Evolutionary conservation across 2,888 invertebrate species (phyloP).

Genomic region (Plagodis dolabraria): DNA sequence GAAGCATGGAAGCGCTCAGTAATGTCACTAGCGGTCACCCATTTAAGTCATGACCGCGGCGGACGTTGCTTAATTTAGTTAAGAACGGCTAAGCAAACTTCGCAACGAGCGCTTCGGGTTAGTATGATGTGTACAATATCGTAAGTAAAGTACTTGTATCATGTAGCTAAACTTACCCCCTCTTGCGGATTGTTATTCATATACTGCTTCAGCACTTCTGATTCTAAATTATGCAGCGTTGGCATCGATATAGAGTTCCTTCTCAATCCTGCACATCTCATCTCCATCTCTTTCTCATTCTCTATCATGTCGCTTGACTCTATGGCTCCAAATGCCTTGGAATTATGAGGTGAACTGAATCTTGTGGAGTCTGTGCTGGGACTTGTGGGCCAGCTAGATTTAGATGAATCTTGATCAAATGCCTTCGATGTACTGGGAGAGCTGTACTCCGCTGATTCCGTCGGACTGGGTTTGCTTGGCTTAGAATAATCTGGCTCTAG

Average conservation of each 20-base stretch:
- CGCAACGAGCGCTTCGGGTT: too few species aligned
- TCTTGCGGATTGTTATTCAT: conserved; percentile 60
- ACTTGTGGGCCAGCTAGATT: conserved; percentile 39
- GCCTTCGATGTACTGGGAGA: conserved; percentile 61
- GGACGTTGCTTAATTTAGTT: too few species aligned
- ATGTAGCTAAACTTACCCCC: conserved; percentile 55
- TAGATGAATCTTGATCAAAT: conserved; percentile 64
- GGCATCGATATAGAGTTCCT: conserved; percentile 91
- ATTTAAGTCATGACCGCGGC: too few species aligned
- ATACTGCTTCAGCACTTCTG: conserved; percentile 81
- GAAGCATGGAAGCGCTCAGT: too few species aligned
- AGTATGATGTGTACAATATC: too few species aligned
- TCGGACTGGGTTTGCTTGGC: conserved; percentile 34
- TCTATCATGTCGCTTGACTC: conserved; percentile 64
- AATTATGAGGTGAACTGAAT: conserved; percentile 58
- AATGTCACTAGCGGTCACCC: too few species aligned
- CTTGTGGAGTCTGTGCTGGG: conserved; percentile 55
- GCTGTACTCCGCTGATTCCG: conserved; percentile 56
- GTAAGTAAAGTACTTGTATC: too few species aligned
- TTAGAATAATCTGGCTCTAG: conserved; percentile 67
- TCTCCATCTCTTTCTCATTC: conserved; percentile 58
- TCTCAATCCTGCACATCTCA: conserved; percentile 72
- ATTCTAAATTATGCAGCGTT: conserved; percentile 87
- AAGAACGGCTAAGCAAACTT: too few species aligned
- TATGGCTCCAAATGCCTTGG: conserved; percentile 57